Conservation (phyloP, 30 jellyfish, hydroid and myxozoan genomes). For the Morbakka virulenta region DNA sequence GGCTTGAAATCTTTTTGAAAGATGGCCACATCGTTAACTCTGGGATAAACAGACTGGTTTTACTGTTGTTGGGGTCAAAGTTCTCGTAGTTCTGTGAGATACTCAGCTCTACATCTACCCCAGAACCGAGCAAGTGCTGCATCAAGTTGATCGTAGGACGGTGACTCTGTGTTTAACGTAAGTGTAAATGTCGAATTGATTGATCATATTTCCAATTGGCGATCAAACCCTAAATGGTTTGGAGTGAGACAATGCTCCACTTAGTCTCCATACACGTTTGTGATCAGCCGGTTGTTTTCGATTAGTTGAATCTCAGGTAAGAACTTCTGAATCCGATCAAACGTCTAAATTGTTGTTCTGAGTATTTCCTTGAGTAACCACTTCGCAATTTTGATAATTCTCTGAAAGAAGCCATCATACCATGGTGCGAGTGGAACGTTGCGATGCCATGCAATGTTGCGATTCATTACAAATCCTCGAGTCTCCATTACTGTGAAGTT, state of each 20-base stretch:
- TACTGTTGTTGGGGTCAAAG: too few relatives aligned
- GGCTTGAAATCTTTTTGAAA: too few relatives aligned
- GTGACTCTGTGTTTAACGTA: background rate
- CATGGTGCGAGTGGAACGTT: conserved; percentile 2
- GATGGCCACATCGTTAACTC: too few relatives aligned
- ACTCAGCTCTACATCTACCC: background rate
- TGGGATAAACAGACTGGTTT: too few relatives aligned
- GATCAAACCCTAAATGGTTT: background rate
- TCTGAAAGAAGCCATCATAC: background rate
- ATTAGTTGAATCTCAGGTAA: too few relatives aligned
- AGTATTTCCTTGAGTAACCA: background rate
- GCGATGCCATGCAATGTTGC: background rate
- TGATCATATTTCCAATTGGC: background rate
- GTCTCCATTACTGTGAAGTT: background rate
- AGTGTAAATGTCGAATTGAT: background rate
- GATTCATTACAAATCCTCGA: background rate
- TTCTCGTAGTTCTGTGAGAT: background rate
- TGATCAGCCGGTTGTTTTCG: too few relatives aligned
- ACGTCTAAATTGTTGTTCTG: background rate
- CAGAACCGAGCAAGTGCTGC: background rate
- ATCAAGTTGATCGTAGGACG: background rate
- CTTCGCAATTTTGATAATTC: background rate
- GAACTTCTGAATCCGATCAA: too few relatives aligned
- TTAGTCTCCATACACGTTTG: background rate
- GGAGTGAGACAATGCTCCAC: background rate